These are phyloP conservation scores for Platypus cylindrus DNA, from an alignment of 2,888 invertebrate species.

Conservation along the genomic window DNA sequence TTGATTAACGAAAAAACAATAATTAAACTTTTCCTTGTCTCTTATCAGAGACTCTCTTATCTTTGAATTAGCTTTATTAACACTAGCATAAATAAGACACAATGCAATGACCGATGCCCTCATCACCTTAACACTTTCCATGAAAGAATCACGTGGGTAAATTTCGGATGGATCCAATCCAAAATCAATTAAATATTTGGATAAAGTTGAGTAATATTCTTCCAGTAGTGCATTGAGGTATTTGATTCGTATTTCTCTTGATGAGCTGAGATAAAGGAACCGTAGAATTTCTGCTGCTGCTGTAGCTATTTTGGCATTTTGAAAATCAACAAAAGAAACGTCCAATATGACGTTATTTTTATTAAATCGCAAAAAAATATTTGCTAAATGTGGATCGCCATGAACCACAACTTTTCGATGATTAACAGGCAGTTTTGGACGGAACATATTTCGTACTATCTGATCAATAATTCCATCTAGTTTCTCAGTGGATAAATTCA, in stretches of 20 bases:
- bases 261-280: slow-evolving; percentile 20
- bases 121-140: slow-evolving; percentile 18
- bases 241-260: slow-evolving; percentile 16
- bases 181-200: slow-evolving; percentile 15
- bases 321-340: slow-evolving; percentile 28
- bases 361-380: slow-evolving; percentile 23
- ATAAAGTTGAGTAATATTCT: slow-evolving; percentile 20
- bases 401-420: slow-evolving; percentile 32
- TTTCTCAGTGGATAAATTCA: slow-evolving; percentile 7
- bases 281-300: slow-evolving; percentile 48
- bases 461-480: slow-evolving; percentile 7
- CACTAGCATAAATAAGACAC: slow-evolving; percentile 13
- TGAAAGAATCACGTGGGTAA: slow-evolving; percentile 18
- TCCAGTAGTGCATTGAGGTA: slow-evolving; percentile 16
- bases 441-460: slow-evolving; percentile 17
- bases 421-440: slow-evolving; percentile 27
- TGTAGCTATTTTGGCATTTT: slow-evolving; percentile 41
- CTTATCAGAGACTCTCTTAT: slow-evolving; percentile 15
- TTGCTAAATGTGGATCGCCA: slow-evolving; percentile 28
- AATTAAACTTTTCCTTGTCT: slow-evolving; percentile 14
- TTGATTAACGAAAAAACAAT: slow-evolving; percentile 5
- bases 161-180: slow-evolving; percentile 16
- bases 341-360: slow-evolving; percentile 15
- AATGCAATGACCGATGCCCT: slow-evolving; percentile 16
- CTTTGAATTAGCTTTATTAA: slow-evolving; percentile 15